Conservation (phyloP, 2,113 vertebrate genomes). For the Setophaga coronata region DNA sequence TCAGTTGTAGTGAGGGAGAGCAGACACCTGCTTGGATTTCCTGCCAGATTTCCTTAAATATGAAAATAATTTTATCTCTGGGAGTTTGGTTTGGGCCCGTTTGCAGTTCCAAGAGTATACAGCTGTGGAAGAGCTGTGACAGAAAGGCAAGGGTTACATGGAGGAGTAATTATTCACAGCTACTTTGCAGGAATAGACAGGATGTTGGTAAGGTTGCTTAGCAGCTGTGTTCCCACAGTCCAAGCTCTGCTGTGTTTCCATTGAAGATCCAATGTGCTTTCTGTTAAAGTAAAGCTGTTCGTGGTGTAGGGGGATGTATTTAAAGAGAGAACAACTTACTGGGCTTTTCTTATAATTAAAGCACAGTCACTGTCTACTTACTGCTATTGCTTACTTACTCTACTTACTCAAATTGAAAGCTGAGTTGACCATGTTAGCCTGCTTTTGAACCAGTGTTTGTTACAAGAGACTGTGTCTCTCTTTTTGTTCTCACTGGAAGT, state of each 20-base stretch:
- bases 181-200: background rate
- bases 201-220: slow-evolving; percentile 38
- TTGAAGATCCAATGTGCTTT: background rate
- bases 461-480: background rate
- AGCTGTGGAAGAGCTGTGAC: slow-evolving; percentile 6
- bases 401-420: background rate
- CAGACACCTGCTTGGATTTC: slow-evolving; percentile 38
- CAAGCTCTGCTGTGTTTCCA: background rate
- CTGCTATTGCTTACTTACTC: background rate
- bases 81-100: background rate
- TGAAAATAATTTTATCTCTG: background rate
- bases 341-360: background rate
- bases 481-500: background rate
- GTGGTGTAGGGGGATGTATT: background rate
- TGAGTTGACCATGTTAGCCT: background rate
- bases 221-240: slow-evolving; percentile 26
- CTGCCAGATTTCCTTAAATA: slow-evolving; percentile 15
- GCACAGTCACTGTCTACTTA: background rate
- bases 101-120: background rate
- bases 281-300: background rate
- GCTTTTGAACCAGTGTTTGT: background rate
- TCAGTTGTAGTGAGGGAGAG: rapidly evolving
- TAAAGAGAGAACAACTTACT: background rate
- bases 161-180: slow-evolving; percentile 6
- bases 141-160: background rate